Evolutionary conservation across 2,113 vertebrate species (phyloP).

Genomic region (Nipponia nippon): DNA sequence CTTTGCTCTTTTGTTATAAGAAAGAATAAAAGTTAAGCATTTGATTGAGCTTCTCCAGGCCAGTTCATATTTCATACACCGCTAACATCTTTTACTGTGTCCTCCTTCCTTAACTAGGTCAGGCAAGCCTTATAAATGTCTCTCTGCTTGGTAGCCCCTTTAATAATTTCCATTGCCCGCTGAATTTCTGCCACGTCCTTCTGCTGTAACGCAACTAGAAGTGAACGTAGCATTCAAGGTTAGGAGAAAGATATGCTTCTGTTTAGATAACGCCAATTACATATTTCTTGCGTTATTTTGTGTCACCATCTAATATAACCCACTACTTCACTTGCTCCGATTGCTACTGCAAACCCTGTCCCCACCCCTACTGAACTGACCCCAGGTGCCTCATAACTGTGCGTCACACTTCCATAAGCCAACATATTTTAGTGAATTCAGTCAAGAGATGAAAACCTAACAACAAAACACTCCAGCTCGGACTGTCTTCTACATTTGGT

Average conservation of each 20-base stretch:
- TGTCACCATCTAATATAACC: not conserved
- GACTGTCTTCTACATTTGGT: not conserved
- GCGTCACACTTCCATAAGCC: not conserved
- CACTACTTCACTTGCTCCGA: not conserved
- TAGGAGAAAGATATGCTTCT: not conserved
- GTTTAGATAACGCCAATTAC: not conserved
- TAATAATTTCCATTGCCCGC: not conserved
- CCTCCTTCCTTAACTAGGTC: not conserved
- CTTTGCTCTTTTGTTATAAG: not conserved
- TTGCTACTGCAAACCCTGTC: not conserved
- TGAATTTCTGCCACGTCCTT: not conserved
- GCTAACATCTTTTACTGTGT: not conserved
- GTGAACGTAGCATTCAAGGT: not conserved
- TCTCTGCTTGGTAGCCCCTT: not conserved
- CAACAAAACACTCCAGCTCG: not conserved
- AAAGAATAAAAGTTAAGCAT: not conserved
- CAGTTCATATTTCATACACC: not conserved
- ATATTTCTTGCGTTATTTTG: not conserved
- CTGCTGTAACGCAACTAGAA: not conserved
- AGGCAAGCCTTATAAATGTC: not conserved
- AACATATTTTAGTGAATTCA: not conserved
- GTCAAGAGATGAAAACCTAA: not conserved
- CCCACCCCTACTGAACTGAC: not conserved
- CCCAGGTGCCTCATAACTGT: not conserved
- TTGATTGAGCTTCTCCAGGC: not conserved